phyloP scores from a whole-genome alignment of 1,140 invertebrate genomes.

The Chlorops oryzae region DNA sequence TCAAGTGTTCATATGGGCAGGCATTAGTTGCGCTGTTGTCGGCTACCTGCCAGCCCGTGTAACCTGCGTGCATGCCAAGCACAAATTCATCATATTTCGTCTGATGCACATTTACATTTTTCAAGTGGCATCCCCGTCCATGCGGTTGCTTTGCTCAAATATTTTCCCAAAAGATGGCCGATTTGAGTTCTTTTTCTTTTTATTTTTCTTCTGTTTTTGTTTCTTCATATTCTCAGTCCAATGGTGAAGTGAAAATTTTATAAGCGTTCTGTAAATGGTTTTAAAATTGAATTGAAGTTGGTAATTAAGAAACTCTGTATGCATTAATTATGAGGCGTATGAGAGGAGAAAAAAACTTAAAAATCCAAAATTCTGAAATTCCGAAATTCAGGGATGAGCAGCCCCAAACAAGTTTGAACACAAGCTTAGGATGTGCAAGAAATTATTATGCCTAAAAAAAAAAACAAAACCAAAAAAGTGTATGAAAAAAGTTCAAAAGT shows the following conservation, averaged over 20 bases:
- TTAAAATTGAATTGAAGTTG: constrained; percentile 15
- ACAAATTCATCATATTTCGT: constrained; percentile 15
- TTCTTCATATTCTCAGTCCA: neutral
- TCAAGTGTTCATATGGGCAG: neutral
- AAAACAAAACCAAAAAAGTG: constrained; percentile 1
- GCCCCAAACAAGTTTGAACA: constrained; percentile 9
- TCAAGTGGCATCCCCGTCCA: neutral
- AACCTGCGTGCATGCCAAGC: constrained; percentile 9
- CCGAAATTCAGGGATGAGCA: too few species aligned
- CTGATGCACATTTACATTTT: neutral
- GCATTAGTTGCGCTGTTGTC: neutral
- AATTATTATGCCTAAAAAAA: neutral
- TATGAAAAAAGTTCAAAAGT: constrained; percentile 1
- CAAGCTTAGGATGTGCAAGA: neutral
- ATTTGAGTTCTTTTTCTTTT: neutral
- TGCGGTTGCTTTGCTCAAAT: neutral
- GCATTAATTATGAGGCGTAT: neutral
- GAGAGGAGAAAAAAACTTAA: neutral
- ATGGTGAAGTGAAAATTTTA: too few species aligned
- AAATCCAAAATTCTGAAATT: neutral
- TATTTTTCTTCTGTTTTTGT: neutral
- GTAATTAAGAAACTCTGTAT: too few species aligned
- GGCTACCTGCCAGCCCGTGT: neutral
- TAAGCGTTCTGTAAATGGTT: too few species aligned
- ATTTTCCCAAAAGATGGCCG: neutral